Percentiles rank a stretch among this genome's conserved stretches.
Evolutionary conservation across 2,113 vertebrate species (phyloP).

Genomic region (Carassius auratus): DNA sequence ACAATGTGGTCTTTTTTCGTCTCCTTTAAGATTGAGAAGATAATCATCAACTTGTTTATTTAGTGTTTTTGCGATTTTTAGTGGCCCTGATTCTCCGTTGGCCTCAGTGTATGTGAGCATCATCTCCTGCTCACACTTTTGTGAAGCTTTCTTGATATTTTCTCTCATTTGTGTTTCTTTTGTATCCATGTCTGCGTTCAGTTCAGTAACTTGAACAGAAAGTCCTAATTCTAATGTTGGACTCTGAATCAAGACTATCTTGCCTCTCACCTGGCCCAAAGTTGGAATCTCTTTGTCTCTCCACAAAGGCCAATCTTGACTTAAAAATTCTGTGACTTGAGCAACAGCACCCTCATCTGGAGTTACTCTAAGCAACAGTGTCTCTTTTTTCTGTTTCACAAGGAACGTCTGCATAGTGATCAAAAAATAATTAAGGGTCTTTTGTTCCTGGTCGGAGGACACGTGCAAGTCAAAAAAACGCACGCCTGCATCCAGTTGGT

Average conservation of each 20-base stretch:
- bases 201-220: constrained; percentile 20
- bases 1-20: constrained; percentile 38
- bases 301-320: constrained; percentile 49
- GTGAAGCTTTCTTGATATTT: neutral
- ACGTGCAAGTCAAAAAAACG: constrained; percentile 66
- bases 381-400: constrained; percentile 44
- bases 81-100: accelerated
- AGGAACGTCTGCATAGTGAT: constrained; percentile 56
- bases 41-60: constrained; percentile 55
- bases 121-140: constrained; percentile 52
- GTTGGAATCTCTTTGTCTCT: constrained; percentile 27
- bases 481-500: constrained; percentile 68
- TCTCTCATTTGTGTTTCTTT: constrained; percentile 29
- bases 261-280: constrained; percentile 60
- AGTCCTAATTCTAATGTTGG: constrained; percentile 41
- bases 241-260: constrained; percentile 66
- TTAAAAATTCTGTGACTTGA: neutral
- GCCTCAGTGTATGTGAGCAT: constrained; percentile 48
- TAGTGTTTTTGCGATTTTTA: neutral
- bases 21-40: constrained; percentile 18
- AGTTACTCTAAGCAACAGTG: constrained; percentile 64
- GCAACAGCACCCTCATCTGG: constrained; percentile 37
- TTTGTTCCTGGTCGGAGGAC: constrained; percentile 24
- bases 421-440: constrained; percentile 47
- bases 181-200: constrained; percentile 40